Evolutionary conservation across 2,113 vertebrate genomes (phyloP).

Genomic region (Hemibagrus wyckioides): DNA sequence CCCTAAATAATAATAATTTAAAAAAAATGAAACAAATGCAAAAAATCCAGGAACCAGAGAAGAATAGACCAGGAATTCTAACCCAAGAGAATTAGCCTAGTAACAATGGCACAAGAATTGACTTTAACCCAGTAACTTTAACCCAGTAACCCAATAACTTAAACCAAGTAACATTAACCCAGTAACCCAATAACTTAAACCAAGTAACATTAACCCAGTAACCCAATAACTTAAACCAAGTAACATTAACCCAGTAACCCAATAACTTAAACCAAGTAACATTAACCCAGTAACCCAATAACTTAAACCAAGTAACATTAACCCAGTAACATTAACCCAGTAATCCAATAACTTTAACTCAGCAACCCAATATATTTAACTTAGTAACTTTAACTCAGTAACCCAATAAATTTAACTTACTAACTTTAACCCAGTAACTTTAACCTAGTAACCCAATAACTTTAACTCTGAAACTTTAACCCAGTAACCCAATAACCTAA

Average conservation of each 20-base stretch:
- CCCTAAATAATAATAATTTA: too few species aligned
- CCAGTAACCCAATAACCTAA: not conserved
- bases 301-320: not conserved
- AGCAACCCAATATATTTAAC: not conserved
- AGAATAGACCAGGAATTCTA: not conserved
- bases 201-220: not conserved
- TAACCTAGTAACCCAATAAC: not conserved
- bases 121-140: too few species aligned
- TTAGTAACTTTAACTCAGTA: not conserved
- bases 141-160: not conserved
- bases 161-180: too few species aligned
- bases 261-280: not conserved
- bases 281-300: not conserved
- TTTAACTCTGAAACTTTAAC: not conserved
- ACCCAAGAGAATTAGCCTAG: too few species aligned
- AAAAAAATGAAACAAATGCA: too few species aligned
- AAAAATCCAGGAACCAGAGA: too few species aligned
- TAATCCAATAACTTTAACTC: too few species aligned
- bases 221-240: too few species aligned
- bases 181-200: not conserved
- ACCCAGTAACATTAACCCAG: too few species aligned
- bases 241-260: too few species aligned
- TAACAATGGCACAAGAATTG: too few species aligned
- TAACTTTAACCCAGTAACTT: not conserved
- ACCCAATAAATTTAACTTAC: too few species aligned